Evolutionary conservation across 2,888 invertebrate species (phyloP).

Genomic region (Perizoma affinitatum): DNA sequence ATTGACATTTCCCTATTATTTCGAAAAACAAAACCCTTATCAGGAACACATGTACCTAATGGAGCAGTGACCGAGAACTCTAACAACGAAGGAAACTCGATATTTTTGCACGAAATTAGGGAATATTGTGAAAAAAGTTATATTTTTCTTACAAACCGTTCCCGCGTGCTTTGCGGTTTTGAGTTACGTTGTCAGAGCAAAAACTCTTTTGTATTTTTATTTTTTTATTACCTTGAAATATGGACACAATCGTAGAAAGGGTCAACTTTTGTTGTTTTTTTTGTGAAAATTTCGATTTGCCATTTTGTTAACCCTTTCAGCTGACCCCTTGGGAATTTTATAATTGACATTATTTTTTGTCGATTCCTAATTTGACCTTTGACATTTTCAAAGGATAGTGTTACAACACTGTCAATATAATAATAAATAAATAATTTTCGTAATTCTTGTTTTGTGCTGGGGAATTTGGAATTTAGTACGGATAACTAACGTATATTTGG

Average conservation of each 20-base stretch:
- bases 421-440: background rate
- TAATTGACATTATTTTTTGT: conserved; percentile 30
- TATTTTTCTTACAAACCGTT: conserved; percentile 72
- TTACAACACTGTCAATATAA: conserved; percentile 7
- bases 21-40: conserved; percentile 44
- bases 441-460: background rate
- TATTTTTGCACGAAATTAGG: conserved; percentile 77
- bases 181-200: conserved; percentile 59
- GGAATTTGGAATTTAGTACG: background rate
- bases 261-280: conserved; percentile 62
- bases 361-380: conserved; percentile 42
- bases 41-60: conserved; percentile 72
- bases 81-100: conserved; percentile 66
- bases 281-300: conserved; percentile 49
- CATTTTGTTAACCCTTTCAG: conserved; percentile 63
- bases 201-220: conserved; percentile 38
- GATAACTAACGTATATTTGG: background rate
- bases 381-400: conserved; percentile 26
- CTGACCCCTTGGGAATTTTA: conserved; percentile 48
- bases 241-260: conserved; percentile 72
- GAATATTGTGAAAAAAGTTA: conserved; percentile 71
- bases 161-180: conserved; percentile 74
- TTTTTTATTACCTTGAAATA: conserved; percentile 62
- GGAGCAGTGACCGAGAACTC: conserved; percentile 62
- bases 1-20: conserved; percentile 62